Evolutionary conservation across 2,888 invertebrate genomes (phyloP), one percentile per base, ranked within the genome.

Genomic region (Microplitis deprimator): DNA sequence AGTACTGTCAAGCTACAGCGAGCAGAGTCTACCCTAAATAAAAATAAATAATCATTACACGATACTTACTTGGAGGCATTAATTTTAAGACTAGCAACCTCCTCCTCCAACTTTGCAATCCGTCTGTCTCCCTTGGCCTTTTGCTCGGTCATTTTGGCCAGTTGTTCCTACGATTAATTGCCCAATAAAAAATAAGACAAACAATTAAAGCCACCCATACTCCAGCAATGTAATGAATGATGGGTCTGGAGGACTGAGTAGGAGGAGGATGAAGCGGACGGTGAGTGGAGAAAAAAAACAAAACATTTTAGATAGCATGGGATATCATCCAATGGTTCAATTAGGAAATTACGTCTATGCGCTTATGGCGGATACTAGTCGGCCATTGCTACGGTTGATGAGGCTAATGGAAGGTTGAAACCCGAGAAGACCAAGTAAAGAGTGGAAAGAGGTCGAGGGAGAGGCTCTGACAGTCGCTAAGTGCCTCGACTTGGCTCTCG

Each of bases 391-490:
- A 80, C 83, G 81, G 82, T 81, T 87, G 86, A 89, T 89, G 89
- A 89, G 84, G 87, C 89, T 89, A 89, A 89, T 89, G 89, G 89
- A 89, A 84, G 88, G 84, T 84, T 86, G 89, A 86, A 89, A 89
- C 84, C 84, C 80, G 89, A 89, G 88, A 87, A 87, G 82, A 83
- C 80, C 79, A 82, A 81, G 80, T 81, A 83, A 82, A 83, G 84
- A 83, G 79, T 68, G 71, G 71, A 77, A 79, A 64, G 78, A 83
- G 83, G 83, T 81, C 83, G 84, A 85, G 86, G 86, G 88, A 87
- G 85, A 87, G 87, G 85, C 85, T 80, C 86, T 86, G 87, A 87
- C 88, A 86, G 87, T 84, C 86, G 85, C 84, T 88, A 89, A 89
- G 89, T 88, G 89, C 86, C 87, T 83, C 84, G 82, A 81, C 73